A percentile compares a stretch with the other conserved stretches of the same genome.
Conservation (phyloP, 2,888 invertebrate genomes). For the Phasia obesa region DNA sequence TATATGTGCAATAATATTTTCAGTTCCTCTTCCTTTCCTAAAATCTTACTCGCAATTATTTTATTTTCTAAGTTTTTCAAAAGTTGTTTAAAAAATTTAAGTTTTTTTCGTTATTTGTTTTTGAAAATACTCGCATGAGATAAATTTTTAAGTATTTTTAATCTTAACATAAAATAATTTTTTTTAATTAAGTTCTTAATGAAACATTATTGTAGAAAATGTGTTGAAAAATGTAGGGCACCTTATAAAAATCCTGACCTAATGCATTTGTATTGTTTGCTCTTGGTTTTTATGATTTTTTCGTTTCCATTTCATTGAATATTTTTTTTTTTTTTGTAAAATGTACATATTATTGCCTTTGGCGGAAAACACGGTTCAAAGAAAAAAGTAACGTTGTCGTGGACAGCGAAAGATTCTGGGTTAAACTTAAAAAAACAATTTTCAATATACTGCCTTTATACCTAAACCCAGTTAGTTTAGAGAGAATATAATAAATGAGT, state of each 20-base stretch:
- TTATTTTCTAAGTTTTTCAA: too few species aligned
- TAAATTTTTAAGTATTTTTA: too few species aligned
- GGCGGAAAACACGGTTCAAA: not conserved
- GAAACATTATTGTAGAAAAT: too few species aligned
- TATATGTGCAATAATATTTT: too few species aligned
- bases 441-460: conserved; percentile 6
- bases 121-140: too few species aligned
- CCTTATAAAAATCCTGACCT: not conserved
- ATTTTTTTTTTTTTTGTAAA: not conserved
- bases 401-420: conserved; percentile 13
- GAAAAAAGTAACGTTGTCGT: not conserved
- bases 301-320: conserved; percentile 79
- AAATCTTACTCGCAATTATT: too few species aligned
- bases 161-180: too few species aligned
- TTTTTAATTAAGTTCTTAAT: too few species aligned
- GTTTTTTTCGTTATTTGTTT: too few species aligned
- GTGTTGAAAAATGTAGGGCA: too few species aligned
- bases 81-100: too few species aligned
- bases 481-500: not conserved
- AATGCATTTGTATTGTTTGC: conserved; percentile 32
- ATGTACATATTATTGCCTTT: conserved; percentile 75
- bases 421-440: conserved; percentile 44
- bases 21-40: too few species aligned
- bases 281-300: conserved; percentile 50
- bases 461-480: not conserved